Evolutionary conservation across 1,140 invertebrate genomes (phyloP), one percentile per base, ranked within the genome.

Genomic region (Pseudomyrmex gracilis): DNA sequence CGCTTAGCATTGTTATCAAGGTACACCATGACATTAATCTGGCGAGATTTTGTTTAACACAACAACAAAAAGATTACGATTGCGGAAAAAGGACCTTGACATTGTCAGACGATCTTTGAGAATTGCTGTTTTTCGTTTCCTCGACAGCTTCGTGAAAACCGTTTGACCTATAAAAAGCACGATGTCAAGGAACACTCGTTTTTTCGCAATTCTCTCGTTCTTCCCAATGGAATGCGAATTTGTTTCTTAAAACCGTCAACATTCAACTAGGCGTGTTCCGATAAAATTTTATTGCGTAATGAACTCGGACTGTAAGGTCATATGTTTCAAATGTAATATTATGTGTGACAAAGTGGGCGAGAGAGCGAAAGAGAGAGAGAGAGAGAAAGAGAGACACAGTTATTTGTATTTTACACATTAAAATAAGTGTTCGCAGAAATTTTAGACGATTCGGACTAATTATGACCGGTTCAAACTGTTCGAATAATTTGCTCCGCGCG

Each of bases 1-100:
- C 58, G 61, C 47, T 22, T 71, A 45, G 58, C 73, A 73, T 66
- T 80, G 71, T 71, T 87, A 82, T 51, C 82, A 57, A 80, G 74
- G 51, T 87, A 80, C n/a, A 20, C 15, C 34, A 24, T 45, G 66
- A 71, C 5, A 63, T 64, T 64, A 45, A 43, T 68, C 15, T 22
- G 9, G 20, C 34, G 57, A 34, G n/a, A 70, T 51, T 47, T 55
- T 49, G 12, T 20, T 12, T 20, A 20, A n/a, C 55, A 45, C 51
- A 34, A 9, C 45, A 22, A 22, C 34, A 9, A 8, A 8, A 9
- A 53, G 68, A 20, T 49, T 2, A 15, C 24, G 45, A 8, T 24
- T 4, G n/a, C 12, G 5, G 5, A 34, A 0, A 34, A 22, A 12
- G 22, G 45, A 43, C 15, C 70, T 15, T 34, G 24, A 55, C 49